Percentiles rank a stretch among this genome's conserved stretches.
Evolutionary conservation across 2,888 invertebrate genomes (phyloP).

Genomic region (Platypus cylindrus): DNA sequence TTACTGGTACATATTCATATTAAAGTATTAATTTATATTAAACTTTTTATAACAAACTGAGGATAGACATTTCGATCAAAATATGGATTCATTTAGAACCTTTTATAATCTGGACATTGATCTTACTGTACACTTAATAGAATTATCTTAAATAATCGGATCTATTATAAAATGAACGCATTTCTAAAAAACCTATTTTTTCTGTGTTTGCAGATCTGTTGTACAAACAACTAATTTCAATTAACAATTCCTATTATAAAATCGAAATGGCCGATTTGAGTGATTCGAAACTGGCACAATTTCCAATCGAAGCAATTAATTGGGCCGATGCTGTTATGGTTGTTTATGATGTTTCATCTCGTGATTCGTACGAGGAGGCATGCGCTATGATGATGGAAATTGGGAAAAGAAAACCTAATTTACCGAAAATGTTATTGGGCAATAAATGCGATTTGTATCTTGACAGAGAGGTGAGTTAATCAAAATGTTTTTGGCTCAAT

Average conservation of each 20-base stretch:
- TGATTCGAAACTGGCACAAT: slow-evolving; percentile 45
- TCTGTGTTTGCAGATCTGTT: slow-evolving; percentile 53
- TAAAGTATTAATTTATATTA: no score
- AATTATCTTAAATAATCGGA: background rate
- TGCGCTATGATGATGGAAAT: slow-evolving; percentile 47
- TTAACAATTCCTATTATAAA: slow-evolving; percentile 58
- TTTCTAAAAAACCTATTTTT: slow-evolving; percentile 4
- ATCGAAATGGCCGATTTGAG: slow-evolving; percentile 71
- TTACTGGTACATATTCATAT: no score
- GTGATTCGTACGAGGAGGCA: slow-evolving; percentile 57
- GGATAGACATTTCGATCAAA: no score
- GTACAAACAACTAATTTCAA: slow-evolving; percentile 60
- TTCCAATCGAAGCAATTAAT: slow-evolving; percentile 48
- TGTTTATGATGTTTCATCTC: slow-evolving; percentile 65
- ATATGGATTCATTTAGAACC: no score
- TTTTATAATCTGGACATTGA: no score
- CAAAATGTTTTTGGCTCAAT: no score
- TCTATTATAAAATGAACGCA: background rate
- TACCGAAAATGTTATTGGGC: slow-evolving; percentile 51
- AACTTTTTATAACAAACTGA: no score
- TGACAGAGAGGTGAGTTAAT: slow-evolving; percentile 56
- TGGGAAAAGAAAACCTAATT: slow-evolving; percentile 37
- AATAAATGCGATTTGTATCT: slow-evolving; percentile 74
- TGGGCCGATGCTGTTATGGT: slow-evolving; percentile 70
- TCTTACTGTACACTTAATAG: no score